These are phyloP conservation scores for Lasioglossum zephyrum DNA, from an alignment of 2,888 invertebrate species.

Conservation along the genomic window DNA sequence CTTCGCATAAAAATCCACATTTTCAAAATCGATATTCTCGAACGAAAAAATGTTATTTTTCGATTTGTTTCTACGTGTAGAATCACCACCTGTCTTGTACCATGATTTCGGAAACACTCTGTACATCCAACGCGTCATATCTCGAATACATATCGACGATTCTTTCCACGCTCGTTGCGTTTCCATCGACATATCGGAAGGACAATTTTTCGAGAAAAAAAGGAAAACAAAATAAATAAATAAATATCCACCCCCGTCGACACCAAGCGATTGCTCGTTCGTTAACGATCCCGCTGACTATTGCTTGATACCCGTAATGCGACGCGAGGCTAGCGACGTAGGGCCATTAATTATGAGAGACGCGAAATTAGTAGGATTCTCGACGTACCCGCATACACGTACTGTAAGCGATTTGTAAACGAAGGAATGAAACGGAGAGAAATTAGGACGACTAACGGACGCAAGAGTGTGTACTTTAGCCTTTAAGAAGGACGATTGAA, in stretches of 20 bases:
- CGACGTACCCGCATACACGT: constrained; percentile 27
- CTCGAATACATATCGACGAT: constrained; percentile 32
- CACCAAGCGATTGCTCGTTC: constrained; percentile 3
- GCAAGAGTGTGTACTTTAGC: constrained; percentile 30
- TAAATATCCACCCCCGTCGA: neutral
- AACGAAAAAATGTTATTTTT: neutral
- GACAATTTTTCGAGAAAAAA: neutral
- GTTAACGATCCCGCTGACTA: constrained; percentile 19
- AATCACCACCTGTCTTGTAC: neutral
- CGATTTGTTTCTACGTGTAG: neutral
- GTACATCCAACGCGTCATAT: constrained; percentile 29
- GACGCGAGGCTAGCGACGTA: constrained; percentile 22
- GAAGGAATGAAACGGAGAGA: constrained; percentile 4
- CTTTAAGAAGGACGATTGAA: constrained; percentile 50
- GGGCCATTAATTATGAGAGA: neutral
- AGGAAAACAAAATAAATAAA: neutral
- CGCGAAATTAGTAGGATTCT: constrained; percentile 10
- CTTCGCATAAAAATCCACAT: neutral
- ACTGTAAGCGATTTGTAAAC: constrained; percentile 33
- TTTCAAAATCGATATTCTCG: neutral
- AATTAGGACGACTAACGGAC: constrained; percentile 25
- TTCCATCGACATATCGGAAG: constrained; percentile 50
- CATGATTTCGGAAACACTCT: neutral
- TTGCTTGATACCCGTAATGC: constrained; percentile 19
- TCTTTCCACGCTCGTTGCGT: constrained; percentile 20